Evolutionary conservation across 2,888 invertebrate species (phyloP).

Genomic region (Polydrusus pterygomalis): DNA sequence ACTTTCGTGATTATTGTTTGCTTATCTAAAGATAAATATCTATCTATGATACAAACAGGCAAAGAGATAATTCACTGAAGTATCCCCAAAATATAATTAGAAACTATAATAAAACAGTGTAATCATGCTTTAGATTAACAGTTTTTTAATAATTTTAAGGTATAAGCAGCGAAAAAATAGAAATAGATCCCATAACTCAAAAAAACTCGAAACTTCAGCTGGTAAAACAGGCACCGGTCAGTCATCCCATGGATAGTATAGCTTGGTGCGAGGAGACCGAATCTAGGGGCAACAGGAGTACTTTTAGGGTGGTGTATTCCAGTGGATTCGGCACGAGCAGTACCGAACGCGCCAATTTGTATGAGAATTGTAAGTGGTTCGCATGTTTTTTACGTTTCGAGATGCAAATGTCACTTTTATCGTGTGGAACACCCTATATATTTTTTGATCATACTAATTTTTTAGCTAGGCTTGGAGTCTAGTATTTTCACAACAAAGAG

Average conservation of each 20-base stretch:
- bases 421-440: too few species aligned
- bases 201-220: conserved; percentile 77
- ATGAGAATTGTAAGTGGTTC: conserved; percentile 42
- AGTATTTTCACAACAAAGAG: too few species aligned
- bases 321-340: conserved; percentile 46
- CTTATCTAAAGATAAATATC: neutral
- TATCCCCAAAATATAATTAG: too few species aligned
- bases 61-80: too few species aligned
- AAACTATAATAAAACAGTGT: too few species aligned
- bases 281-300: conserved; percentile 81
- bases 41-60: too few species aligned
- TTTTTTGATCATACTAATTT: too few species aligned
- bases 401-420: too few species aligned
- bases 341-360: conserved; percentile 33
- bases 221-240: conserved; percentile 83
- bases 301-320: conserved; percentile 84
- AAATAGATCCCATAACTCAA: conserved; percentile 88
- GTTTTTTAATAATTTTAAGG: conserved; percentile 70
- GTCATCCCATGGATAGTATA: conserved; percentile 89
- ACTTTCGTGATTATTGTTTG: too few species aligned
- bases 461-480: too few species aligned
- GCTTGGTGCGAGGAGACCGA: conserved; percentile 91
- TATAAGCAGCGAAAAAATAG: conserved; percentile 92
- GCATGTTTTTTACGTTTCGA: neutral
- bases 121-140: neutral